Conservation (phyloP, 2,113 vertebrate genomes). For the Pedetes capensis region DNA sequence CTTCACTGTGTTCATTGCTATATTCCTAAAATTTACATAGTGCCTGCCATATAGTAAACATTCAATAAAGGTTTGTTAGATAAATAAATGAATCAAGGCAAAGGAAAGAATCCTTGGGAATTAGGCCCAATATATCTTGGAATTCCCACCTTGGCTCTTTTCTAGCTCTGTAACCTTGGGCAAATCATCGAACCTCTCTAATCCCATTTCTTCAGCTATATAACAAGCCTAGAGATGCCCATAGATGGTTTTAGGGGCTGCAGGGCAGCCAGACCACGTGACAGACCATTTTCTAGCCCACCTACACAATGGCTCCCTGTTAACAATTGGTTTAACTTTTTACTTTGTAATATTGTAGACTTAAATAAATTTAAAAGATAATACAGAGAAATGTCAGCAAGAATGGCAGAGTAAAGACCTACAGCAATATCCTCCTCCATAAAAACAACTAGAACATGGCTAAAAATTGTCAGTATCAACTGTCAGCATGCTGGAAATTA, state of each 20-base stretch:
- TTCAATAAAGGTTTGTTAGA: conserved; percentile 7
- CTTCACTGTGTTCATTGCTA: not conserved
- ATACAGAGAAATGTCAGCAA: not conserved
- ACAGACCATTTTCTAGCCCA: not conserved
- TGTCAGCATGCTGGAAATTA: conserved; percentile 10
- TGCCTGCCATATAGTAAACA: not conserved
- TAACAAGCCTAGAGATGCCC: not conserved
- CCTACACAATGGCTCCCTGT: not conserved
- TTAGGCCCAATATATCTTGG: not conserved
- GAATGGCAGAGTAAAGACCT: not conserved
- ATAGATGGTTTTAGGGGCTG: not conserved
- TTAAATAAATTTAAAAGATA: not conserved
- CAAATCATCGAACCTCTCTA: not conserved
- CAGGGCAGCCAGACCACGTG: not conserved
- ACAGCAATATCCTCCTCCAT: not conserved
- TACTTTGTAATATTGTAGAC: not conserved
- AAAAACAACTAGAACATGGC: not conserved
- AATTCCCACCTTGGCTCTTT: conserved; percentile 1
- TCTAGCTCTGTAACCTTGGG: not conserved
- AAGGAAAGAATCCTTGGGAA: not conserved
- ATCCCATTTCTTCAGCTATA: not conserved
- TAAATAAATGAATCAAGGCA: conserved; percentile 22
- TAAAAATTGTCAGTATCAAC: not conserved
- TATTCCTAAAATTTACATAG: not conserved
- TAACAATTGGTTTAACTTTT: conserved; percentile 19